Percentiles rank a stretch among this genome's conserved stretches.
These are phyloP conservation scores for Aphelocoma californica DNA, from an alignment of 2,797 vertebrate species.

Conservation along the genomic window DNA sequence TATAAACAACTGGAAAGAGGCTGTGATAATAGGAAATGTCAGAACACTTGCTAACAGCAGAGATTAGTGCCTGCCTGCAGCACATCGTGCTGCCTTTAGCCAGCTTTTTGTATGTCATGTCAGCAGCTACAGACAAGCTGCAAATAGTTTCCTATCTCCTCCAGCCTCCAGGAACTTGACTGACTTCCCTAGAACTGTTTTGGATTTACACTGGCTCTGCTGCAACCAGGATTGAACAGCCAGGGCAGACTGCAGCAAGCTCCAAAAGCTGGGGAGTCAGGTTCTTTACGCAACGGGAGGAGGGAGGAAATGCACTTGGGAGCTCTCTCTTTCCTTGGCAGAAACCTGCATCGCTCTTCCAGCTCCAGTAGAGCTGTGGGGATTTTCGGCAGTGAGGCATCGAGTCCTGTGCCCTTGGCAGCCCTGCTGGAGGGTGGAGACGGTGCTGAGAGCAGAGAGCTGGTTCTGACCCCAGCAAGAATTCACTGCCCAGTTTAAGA, in stretches of 20 bases:
- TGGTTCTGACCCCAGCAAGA: background rate
- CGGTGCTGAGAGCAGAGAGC: background rate
- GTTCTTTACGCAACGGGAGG: background rate
- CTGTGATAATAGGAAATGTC: background rate
- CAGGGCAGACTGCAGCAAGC: background rate
- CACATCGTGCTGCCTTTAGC: background rate
- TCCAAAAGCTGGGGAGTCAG: background rate
- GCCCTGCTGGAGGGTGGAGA: background rate
- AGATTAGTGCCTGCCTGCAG: background rate
- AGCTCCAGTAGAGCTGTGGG: background rate
- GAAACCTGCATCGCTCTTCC: background rate
- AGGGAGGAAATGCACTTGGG: background rate
- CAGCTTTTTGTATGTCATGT: background rate
- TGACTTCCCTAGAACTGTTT: background rate
- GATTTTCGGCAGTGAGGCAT: background rate
- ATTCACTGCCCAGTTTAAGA: background rate
- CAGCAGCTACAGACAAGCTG: slow-evolving; percentile 4
- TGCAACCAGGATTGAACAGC: background rate
- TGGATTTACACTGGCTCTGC: background rate
- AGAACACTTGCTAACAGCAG: background rate
- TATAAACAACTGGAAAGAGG: background rate
- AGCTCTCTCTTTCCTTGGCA: background rate
- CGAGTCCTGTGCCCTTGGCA: rapidly evolving
- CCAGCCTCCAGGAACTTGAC: background rate
- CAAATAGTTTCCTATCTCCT: slow-evolving; percentile 12